A percentile compares a stretch with the other conserved stretches of the same genome.
Evolutionary conservation across 1,140 invertebrate genomes (phyloP).

Genomic region (Lycorma delicatula): DNA sequence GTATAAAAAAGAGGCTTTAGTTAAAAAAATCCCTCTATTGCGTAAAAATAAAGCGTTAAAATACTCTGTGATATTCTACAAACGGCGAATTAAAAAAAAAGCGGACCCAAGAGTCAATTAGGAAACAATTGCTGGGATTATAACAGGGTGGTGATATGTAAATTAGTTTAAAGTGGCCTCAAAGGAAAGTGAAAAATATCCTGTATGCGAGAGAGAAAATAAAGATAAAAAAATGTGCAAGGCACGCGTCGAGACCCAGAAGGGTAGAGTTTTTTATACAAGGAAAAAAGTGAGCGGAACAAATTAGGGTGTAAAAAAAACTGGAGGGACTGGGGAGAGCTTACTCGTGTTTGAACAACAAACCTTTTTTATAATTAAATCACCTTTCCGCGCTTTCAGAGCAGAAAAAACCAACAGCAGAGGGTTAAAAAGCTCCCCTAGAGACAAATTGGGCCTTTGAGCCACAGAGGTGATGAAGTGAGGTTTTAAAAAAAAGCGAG

Average conservation of each 20-base stretch:
- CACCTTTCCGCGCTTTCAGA: not conserved
- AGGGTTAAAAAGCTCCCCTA: slow-evolving; percentile 1
- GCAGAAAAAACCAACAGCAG: not conserved
- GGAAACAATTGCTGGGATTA: too few relatives aligned
- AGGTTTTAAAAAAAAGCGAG: not conserved
- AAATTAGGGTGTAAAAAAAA: not conserved
- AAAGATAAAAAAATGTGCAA: not conserved
- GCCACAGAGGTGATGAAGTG: slow-evolving; percentile 2
- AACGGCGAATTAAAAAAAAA: too few relatives aligned
- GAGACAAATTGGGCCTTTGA: slow-evolving; percentile 5
- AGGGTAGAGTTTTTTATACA: not conserved
- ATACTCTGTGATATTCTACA: too few relatives aligned
- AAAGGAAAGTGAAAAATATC: too few relatives aligned
- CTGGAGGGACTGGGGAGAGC: not conserved
- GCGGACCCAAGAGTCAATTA: too few relatives aligned
- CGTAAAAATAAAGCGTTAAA: too few relatives aligned
- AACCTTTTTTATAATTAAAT: slow-evolving; percentile 4
- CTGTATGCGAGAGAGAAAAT: not conserved
- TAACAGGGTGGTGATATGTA: too few relatives aligned
- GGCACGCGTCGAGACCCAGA: not conserved
- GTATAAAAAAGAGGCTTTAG: too few relatives aligned
- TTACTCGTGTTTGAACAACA: not conserved
- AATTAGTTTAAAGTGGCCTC: too few relatives aligned
- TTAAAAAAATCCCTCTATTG: too few relatives aligned
- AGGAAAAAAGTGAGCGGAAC: not conserved